phyloP scores from a whole-genome alignment of 2,797 vertebrate genomes.

The Rhinogobio ventralis region DNA sequence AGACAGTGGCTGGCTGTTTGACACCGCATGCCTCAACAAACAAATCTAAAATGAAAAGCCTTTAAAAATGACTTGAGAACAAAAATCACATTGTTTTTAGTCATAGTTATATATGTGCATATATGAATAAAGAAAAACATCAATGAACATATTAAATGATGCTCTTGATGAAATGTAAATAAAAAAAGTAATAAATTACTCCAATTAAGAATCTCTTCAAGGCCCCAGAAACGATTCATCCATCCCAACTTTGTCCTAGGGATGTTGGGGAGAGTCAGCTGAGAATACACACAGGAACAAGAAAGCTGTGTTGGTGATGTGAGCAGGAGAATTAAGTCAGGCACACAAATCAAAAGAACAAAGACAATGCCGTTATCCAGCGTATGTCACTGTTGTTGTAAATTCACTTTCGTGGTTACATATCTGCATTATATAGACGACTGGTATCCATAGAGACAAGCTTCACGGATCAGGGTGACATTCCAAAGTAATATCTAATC shows the following conservation, averaged over 20 bases:
- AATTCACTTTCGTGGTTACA: slow-evolving; percentile 26
- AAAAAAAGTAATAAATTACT: not conserved
- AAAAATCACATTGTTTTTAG: not conserved
- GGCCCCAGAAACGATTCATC: not conserved
- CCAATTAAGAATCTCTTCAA: not conserved
- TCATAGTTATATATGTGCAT: not conserved
- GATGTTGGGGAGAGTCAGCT: not conserved
- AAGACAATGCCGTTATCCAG: slow-evolving; percentile 16
- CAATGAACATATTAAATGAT: not conserved
- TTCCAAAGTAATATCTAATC: slow-evolving; percentile 61
- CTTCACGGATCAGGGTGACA: slow-evolving; percentile 41
- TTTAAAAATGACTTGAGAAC: not conserved
- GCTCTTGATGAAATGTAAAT: not conserved
- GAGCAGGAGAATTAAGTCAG: slow-evolving; percentile 7
- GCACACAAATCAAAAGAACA: slow-evolving; percentile 11
- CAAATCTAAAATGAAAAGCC: not conserved
- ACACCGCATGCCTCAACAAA: not conserved
- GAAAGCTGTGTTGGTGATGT: not conserved
- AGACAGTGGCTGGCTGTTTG: not conserved
- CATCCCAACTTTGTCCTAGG: not conserved
- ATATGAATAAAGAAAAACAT: not conserved
- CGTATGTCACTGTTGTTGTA: slow-evolving; percentile 32
- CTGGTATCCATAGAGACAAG: slow-evolving; percentile 46
- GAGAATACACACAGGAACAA: slow-evolving; percentile 4
- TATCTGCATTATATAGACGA: slow-evolving; percentile 40